Evolutionary conservation across 2,888 invertebrate genomes (phyloP).

Genomic region (Amphimallon solstitiale): DNA sequence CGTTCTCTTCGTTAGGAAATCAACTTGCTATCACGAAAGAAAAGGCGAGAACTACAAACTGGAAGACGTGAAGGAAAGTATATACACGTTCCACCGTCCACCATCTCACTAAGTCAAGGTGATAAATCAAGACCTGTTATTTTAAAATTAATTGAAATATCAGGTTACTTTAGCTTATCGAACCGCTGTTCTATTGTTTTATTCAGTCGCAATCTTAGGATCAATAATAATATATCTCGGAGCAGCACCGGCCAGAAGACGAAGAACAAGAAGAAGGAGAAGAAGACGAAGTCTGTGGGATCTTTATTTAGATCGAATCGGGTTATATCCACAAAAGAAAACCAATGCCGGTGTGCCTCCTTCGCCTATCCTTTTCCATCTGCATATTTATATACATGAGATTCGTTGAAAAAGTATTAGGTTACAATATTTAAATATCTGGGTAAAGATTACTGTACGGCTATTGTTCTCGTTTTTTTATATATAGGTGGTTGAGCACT

Average conservation of each 20-base stretch:
- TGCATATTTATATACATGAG: constrained; percentile 19
- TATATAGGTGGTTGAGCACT: background rate
- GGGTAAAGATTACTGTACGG: constrained; percentile 7
- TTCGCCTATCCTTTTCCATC: constrained; percentile 5
- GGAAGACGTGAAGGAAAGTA: constrained; percentile 59
- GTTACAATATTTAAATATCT: constrained; percentile 36
- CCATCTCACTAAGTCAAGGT: constrained; percentile 60
- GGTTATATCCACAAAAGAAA: constrained; percentile 11
- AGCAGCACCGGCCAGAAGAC: constrained; percentile 14
- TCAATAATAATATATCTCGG: constrained; percentile 42
- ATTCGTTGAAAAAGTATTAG: constrained; percentile 25
- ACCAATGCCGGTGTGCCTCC: background rate
- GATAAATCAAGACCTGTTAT: constrained; percentile 60
- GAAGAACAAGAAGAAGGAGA: constrained; percentile 18
- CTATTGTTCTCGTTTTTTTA: background rate
- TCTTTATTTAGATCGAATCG: constrained; percentile 31
- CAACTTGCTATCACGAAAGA: constrained; percentile 62
- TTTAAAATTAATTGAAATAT: constrained; percentile 62
- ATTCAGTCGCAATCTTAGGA: constrained; percentile 48
- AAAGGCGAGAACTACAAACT: constrained; percentile 66
- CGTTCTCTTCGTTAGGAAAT: constrained; percentile 31
- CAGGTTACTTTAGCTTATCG: constrained; percentile 58
- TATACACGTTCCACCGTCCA: constrained; percentile 64
- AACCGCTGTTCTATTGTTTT: constrained; percentile 54
- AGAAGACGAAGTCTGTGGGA: constrained; percentile 10